Evolutionary conservation across 1,140 invertebrate genomes (phyloP).

Genomic region (Babylonia areolata): DNA sequence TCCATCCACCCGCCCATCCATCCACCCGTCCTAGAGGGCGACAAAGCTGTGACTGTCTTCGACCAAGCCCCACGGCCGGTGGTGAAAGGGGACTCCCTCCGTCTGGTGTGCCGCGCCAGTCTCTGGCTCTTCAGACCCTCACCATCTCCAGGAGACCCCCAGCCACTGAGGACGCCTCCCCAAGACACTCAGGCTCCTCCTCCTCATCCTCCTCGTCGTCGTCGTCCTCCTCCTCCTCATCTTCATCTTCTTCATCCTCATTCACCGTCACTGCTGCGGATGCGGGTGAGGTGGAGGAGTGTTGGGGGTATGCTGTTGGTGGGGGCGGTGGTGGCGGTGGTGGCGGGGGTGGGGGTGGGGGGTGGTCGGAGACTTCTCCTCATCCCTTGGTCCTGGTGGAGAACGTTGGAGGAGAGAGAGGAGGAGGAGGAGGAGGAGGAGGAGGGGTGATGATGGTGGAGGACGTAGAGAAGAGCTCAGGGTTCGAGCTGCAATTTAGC

Average conservation of each 20-base stretch:
- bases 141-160: slow-evolving; percentile 27
- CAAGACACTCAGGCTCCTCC: background rate
- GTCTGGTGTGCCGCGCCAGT: slow-evolving; percentile 47
- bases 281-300: background rate
- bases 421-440: no score
- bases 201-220: background rate
- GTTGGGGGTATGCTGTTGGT: no score
- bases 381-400: background rate
- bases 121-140: slow-evolving; percentile 47
- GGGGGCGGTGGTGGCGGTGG: no score
- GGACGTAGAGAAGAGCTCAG: background rate
- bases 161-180: background rate
- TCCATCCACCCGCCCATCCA: no score
- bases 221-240: background rate
- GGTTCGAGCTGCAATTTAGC: background rate
- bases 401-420: background rate
- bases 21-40: background rate
- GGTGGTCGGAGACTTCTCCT: background rate
- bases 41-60: background rate
- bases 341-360: no score
- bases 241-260: background rate
- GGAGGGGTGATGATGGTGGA: background rate
- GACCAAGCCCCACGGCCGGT: background rate
- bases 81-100: slow-evolving; percentile 47
- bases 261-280: background rate